These are phyloP conservation scores for Arvicanthis niloticus DNA, from an alignment of 2,113 vertebrate species.

Conservation along the genomic window DNA sequence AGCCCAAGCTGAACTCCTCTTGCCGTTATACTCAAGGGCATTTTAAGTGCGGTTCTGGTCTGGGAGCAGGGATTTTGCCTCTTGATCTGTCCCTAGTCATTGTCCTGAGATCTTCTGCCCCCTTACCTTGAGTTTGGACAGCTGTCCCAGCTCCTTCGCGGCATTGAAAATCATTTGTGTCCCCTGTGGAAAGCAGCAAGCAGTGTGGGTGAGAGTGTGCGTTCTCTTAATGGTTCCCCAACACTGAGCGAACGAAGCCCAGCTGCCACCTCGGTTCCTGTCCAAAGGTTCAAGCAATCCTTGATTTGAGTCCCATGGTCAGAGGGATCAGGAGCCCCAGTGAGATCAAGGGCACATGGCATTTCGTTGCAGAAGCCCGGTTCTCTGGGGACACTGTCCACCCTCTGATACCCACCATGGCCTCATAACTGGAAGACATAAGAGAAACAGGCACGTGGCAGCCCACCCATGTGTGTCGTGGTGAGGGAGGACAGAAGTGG, in stretches of 20 bases:
- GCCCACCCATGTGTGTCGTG: neutral
- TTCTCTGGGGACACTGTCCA: neutral
- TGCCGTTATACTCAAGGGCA: neutral
- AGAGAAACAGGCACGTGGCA: neutral
- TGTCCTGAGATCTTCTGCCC: neutral
- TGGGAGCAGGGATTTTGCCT: neutral
- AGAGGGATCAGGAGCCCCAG: neutral
- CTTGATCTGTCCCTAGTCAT: neutral
- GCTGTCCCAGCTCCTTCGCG: slow-evolving; percentile 98
- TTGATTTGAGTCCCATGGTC: too few relatives aligned
- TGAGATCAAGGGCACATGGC: neutral
- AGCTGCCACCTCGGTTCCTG: neutral
- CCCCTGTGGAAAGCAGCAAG: slow-evolving; percentile 87
- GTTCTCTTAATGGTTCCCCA: too few relatives aligned
- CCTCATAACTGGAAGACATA: neutral
- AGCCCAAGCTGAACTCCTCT: slow-evolving; percentile 4
- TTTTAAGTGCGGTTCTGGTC: neutral
- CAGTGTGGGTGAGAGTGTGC: neutral
- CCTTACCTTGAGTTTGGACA: slow-evolving; percentile 97
- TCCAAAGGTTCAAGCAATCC: neutral
- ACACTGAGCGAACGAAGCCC: neutral
- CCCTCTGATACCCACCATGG: too few relatives aligned
- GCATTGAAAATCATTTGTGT: slow-evolving; percentile 99
- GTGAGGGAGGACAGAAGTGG: too few relatives aligned
- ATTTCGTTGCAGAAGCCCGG: neutral